Evolutionary conservation across 2,888 invertebrate species (phyloP), one percentile per base, ranked within the genome.

Genomic region (Teleogryllus oceanicus): DNA sequence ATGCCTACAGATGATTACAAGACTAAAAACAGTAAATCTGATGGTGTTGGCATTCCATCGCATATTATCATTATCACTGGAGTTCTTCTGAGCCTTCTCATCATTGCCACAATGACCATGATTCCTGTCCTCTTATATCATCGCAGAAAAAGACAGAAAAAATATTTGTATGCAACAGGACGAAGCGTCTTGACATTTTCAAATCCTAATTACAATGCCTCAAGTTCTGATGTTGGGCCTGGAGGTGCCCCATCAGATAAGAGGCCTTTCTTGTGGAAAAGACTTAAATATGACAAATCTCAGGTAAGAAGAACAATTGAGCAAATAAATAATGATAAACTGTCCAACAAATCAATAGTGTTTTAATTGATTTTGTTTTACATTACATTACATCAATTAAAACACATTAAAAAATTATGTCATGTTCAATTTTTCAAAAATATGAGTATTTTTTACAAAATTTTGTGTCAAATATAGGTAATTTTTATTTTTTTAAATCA

Each of bases 201-300:
- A 77, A 96, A 97, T 88, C 96, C 96, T 5, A 96, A 96, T 86
- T 97, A 96, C 86, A 91, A 92, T 84, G 90, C 88, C 77, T 89
- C 89, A 4, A 88, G 91, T 75, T 89, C 88, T 50, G 89, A 89
- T 21, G 88, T 89, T 75, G 85, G 85, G 16, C 87, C 88, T 5
- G 50, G n/a, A 50, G 90, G 85, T 51, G 84, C 81, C 49, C 84
- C 83, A 78, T 84, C 83, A 77, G 90, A 90, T 83, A 89, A 89
- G 82, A 91, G 90, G 84, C 90, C 90, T 12, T 91, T 90, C 84
- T 90, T 92, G 80, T 92, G 92, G 92, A 92, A 91, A 84, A 91
- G 94, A 84, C 91, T 95, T 83, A 94, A 94, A 87, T 94, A 94
- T 85, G 94, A 95, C 84, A 93, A 91, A 85, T 91, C 90, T 81